A percentile compares a stretch with the other conserved stretches of the same genome.
Conservation (phyloP, 2,113 vertebrate genomes). For the Coreoperca whiteheadi region DNA sequence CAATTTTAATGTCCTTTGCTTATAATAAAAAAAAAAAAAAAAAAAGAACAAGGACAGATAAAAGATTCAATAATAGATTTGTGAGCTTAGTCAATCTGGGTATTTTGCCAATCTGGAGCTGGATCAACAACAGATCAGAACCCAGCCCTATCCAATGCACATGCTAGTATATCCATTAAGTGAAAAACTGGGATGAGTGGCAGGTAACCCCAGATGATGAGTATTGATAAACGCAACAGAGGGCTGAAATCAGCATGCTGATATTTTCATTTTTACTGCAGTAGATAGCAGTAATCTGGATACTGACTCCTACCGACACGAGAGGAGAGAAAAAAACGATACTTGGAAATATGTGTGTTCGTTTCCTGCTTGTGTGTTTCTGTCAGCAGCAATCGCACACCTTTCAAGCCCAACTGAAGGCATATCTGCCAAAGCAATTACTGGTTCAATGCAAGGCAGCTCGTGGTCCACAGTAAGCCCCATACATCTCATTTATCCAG, state of each 20-base stretch:
- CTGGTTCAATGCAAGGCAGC: conserved; percentile 55
- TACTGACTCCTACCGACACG: conserved; percentile 11
- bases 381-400: conserved; percentile 45
- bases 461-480: conserved; percentile 41
- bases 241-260: conserved; percentile 5
- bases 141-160: neutral
- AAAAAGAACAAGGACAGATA: neutral
- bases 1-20: no score
- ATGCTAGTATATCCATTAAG: neutral
- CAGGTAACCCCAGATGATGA: neutral
- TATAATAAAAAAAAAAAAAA: no score
- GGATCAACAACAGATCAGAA: conserved; percentile 20
- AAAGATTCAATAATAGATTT: neutral
- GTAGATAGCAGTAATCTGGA: conserved; percentile 24
- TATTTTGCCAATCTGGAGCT: neutral
- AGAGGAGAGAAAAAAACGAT: conserved; percentile 7
- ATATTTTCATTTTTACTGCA: conserved; percentile 12
- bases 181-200: conserved; percentile 7
- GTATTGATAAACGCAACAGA: conserved; percentile 15
- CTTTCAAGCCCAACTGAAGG: conserved; percentile 60
- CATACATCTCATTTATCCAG: conserved; percentile 67
- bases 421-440: conserved; percentile 74
- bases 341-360: conserved; percentile 17
- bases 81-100: neutral
- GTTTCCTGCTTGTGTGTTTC: conserved; percentile 25